phyloP scores from a whole-genome alignment of 1,140 invertebrate genomes.

The Hirudo medicinalis region DNA sequence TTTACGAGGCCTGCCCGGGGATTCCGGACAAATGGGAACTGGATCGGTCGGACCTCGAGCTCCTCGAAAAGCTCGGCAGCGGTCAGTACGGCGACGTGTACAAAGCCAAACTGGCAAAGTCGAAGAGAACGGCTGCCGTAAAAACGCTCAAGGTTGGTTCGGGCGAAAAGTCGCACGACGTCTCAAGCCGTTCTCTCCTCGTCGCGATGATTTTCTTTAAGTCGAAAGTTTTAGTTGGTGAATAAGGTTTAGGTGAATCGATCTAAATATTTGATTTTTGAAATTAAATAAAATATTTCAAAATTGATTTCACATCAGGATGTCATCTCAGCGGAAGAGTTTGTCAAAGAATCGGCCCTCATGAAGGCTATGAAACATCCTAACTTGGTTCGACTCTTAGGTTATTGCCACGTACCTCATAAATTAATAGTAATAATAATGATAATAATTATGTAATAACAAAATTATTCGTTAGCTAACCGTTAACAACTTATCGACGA shows the following conservation, averaged over 20 bases:
- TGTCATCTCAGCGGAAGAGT: constrained; percentile 98
- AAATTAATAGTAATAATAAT: neutral
- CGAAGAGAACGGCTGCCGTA: constrained; percentile 86
- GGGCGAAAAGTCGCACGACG: neutral
- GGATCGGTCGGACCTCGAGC: constrained; percentile 90
- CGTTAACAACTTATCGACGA: too few species aligned
- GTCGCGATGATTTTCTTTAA: neutral
- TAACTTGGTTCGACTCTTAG: constrained; percentile 90
- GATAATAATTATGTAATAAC: neutral
- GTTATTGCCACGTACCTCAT: constrained; percentile 27
- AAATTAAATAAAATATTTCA: too few species aligned
- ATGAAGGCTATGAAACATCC: constrained; percentile 99
- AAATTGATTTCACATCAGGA: constrained; percentile 49
- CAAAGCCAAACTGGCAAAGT: constrained; percentile 92
- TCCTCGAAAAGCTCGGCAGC: constrained; percentile 93
- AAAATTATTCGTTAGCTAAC: too few species aligned
- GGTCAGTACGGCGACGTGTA: constrained; percentile 99
- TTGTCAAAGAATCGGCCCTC: constrained; percentile 93
- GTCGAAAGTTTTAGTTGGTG: neutral
- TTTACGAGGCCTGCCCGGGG: constrained; percentile 41
- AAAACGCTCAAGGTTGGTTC: constrained; percentile 76
- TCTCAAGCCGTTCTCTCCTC: neutral
- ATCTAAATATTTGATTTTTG: too few species aligned
- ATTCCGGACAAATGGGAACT: constrained; percentile 49
- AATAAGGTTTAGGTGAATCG: too few species aligned